Conservation (phyloP, 2,113 vertebrate genomes). For the Uria lomvia region DNA sequence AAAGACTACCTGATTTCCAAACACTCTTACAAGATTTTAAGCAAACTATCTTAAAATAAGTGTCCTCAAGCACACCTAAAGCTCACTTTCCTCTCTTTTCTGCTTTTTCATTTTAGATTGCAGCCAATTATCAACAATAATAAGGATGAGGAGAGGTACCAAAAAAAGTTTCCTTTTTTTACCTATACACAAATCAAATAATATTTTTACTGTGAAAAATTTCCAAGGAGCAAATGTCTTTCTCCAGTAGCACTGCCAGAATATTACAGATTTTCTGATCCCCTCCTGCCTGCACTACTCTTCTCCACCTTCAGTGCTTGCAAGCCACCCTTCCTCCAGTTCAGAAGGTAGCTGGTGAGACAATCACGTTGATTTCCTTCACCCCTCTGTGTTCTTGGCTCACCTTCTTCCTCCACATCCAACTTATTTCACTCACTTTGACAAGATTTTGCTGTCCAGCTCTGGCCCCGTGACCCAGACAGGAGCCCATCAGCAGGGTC, state of each 20-base stretch:
- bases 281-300: neutral
- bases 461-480: accelerated
- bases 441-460: neutral
- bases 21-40: neutral
- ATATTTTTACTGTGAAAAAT: neutral
- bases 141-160: neutral
- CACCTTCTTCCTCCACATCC: neutral
- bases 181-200: neutral
- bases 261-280: neutral
- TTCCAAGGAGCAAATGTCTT: neutral
- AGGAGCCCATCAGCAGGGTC: neutral
- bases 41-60: neutral
- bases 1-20: neutral
- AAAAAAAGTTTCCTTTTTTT: neutral
- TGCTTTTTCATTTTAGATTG: neutral
- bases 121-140: neutral
- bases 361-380: neutral
- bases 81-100: neutral
- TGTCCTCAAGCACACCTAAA: neutral
- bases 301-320: neutral
- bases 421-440: neutral
- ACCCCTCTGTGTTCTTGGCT: neutral
- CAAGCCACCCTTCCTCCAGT: neutral
- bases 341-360: neutral
- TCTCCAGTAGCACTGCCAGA: neutral